Conservation (phyloP, 1,140 invertebrate species). For the Diabrotica undecimpunctata region DNA sequence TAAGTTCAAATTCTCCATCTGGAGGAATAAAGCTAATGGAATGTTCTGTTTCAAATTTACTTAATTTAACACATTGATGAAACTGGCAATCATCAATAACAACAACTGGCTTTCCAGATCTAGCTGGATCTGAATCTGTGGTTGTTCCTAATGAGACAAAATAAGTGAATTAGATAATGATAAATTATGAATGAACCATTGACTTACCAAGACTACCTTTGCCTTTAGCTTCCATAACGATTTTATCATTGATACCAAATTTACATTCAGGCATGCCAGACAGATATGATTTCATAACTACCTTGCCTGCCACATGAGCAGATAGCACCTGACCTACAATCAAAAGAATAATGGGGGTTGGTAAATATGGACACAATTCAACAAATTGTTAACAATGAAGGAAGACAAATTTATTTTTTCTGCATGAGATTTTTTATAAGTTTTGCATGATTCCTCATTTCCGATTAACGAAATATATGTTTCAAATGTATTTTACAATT, state of each 20-base stretch:
- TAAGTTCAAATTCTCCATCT: conserved; percentile 99
- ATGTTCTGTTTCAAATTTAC: conserved; percentile 99
- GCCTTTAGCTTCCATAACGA: conserved; percentile 97
- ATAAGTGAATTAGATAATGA: too few relatives aligned
- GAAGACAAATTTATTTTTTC: too few relatives aligned
- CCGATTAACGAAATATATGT: too few relatives aligned
- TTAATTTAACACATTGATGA: conserved; percentile 99
- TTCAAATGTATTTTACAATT: too few relatives aligned
- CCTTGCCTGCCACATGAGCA: conserved; percentile 98
- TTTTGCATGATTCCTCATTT: too few relatives aligned
- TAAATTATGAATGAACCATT: conserved; percentile 27
- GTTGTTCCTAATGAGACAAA: conserved; percentile 48
- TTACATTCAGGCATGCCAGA: conserved; percentile 99
- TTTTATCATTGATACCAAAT: conserved; percentile 99
- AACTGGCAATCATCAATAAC: conserved; percentile 99
- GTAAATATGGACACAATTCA: too few relatives aligned
- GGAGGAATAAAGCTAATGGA: conserved; percentile 99
- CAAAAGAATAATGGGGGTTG: not conserved
- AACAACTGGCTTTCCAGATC: conserved; percentile 91
- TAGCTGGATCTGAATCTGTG: conserved; percentile 78
- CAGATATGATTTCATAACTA: conserved; percentile 99
- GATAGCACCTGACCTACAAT: conserved; percentile 91
- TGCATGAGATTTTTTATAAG: too few relatives aligned
- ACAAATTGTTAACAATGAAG: too few relatives aligned
- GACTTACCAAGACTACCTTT: conserved; percentile 56